Percentiles rank a stretch among this genome's conserved stretches.
These are phyloP conservation scores for Oscheius onirici DNA, from an alignment of 2,888 invertebrate species.

Conservation along the genomic window DNA sequence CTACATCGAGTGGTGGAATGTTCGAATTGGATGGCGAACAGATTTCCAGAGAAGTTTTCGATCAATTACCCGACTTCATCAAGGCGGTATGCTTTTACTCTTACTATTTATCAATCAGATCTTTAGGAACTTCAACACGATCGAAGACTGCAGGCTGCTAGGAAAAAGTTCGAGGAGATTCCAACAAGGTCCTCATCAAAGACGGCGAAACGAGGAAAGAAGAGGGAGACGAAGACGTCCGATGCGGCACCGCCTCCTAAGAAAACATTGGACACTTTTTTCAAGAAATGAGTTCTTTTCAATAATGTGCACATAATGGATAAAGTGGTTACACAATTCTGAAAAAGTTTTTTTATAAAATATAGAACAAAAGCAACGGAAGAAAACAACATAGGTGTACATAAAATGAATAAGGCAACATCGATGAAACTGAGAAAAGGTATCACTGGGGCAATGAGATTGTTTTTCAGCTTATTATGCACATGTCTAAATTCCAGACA, in stretches of 20 bases:
- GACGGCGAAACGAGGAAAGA: background rate
- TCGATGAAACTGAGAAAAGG: too few relatives aligned
- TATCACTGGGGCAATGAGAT: too few relatives aligned
- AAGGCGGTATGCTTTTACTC: slow-evolving; percentile 11
- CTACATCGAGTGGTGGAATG: slow-evolving; percentile 22
- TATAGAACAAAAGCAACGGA: too few relatives aligned
- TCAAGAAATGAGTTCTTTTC: slow-evolving; percentile 1
- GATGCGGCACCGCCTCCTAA: slow-evolving; percentile 26
- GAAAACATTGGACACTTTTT: slow-evolving; percentile 24
- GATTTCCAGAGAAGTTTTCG: slow-evolving; percentile 24
- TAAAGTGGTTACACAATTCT: too few relatives aligned
- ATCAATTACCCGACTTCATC: slow-evolving; percentile 35
- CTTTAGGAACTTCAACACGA: slow-evolving; percentile 31
- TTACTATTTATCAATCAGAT: background rate
- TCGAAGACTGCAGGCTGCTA: slow-evolving; percentile 4
- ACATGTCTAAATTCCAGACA: too few relatives aligned
- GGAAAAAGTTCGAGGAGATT: slow-evolving; percentile 3
- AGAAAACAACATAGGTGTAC: too few relatives aligned
- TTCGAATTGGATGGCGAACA: slow-evolving; percentile 21
- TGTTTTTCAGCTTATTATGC: too few relatives aligned
- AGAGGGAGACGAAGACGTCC: background rate
- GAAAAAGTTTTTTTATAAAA: too few relatives aligned
- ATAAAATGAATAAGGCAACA: too few relatives aligned
- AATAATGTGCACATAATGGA: too few relatives aligned
- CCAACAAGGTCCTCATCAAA: background rate